These are phyloP conservation scores for Darevskia mixta DNA, from an alignment of 2,797 vertebrate species.

Conservation along the genomic window DNA sequence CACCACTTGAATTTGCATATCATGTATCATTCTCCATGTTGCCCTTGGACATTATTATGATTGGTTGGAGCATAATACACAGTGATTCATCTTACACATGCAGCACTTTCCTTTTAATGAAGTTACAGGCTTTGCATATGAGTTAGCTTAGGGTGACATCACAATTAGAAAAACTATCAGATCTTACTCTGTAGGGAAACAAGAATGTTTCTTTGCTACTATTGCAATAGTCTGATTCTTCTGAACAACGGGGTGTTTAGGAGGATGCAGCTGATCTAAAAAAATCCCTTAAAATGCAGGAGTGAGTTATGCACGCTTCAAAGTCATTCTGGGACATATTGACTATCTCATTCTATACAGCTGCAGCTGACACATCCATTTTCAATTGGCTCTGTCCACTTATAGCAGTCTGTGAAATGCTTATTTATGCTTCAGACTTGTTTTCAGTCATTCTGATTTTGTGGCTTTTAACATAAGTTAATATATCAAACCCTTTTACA, in stretches of 20 bases:
- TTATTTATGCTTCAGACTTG: neutral
- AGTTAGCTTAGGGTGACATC: neutral
- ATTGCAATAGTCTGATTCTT: neutral
- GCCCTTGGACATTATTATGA: neutral
- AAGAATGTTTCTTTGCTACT: neutral
- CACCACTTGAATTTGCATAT: conserved; percentile 24
- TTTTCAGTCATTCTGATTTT: neutral
- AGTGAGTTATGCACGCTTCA: neutral
- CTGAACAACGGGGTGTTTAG: neutral
- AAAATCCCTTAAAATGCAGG: neutral
- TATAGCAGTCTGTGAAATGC: neutral
- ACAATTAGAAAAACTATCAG: neutral
- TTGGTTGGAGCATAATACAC: neutral
- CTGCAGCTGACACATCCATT: neutral
- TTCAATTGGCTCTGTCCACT: neutral
- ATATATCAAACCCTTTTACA: neutral
- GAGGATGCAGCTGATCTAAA: neutral
- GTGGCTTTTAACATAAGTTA: neutral
- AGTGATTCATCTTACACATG: neutral
- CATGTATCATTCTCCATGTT: neutral
- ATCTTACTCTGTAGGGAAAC: neutral
- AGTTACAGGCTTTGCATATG: neutral
- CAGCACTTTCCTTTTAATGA: conserved; percentile 2
- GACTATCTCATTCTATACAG: neutral
- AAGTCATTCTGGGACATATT: neutral